A percentile compares a stretch with the other conserved stretches of the same genome.
These are phyloP conservation scores for Halesus radiatus DNA, from an alignment of 1,140 invertebrate genomes.

Conservation along the genomic window DNA sequence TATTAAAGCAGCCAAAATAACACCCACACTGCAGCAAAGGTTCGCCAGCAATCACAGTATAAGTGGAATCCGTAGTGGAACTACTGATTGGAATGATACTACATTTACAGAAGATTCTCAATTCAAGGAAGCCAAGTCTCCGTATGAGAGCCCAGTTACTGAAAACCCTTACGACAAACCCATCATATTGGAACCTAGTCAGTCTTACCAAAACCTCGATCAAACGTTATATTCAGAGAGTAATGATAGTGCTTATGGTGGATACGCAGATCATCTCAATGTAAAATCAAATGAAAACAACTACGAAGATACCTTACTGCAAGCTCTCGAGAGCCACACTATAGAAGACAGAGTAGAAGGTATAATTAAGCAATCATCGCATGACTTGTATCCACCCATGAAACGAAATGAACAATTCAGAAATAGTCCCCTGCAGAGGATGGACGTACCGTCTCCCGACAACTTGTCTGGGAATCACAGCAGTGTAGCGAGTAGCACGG, in stretches of 20 bases:
- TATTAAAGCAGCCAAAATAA: slow-evolving; percentile 70
- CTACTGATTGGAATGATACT: slow-evolving; percentile 44
- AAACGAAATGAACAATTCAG: slow-evolving; percentile 36
- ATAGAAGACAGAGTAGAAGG: slow-evolving; percentile 55
- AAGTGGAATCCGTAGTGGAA: slow-evolving; percentile 26
- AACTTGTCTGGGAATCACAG: slow-evolving; percentile 59
- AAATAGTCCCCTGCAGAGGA: slow-evolving; percentile 35
- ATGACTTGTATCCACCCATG: slow-evolving; percentile 46
- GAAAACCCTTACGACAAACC: slow-evolving; percentile 69
- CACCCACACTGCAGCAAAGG: slow-evolving; percentile 68
- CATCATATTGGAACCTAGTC: slow-evolving; percentile 64
- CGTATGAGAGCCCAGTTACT: slow-evolving; percentile 64
- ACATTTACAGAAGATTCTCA: slow-evolving; percentile 35
- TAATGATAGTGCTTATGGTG: slow-evolving; percentile 58
- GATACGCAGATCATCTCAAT: slow-evolving; percentile 37
- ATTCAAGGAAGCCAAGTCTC: slow-evolving; percentile 60
- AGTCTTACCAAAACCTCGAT: slow-evolving; percentile 69
- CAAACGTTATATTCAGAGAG: slow-evolving; percentile 67
- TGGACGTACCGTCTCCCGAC: slow-evolving; percentile 59
- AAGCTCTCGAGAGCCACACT: slow-evolving; percentile 14
- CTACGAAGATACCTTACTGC: slow-evolving; percentile 22
- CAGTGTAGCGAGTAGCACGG: slow-evolving; percentile 59
- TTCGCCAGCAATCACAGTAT: slow-evolving; percentile 67
- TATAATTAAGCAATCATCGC: slow-evolving; percentile 49
- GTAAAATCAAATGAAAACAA: slow-evolving; percentile 21